A percentile compares a stretch with the other conserved stretches of the same genome.
These are phyloP conservation scores for Thymelicus lineola DNA, from an alignment of 2,888 invertebrate genomes.

Conservation along the genomic window DNA sequence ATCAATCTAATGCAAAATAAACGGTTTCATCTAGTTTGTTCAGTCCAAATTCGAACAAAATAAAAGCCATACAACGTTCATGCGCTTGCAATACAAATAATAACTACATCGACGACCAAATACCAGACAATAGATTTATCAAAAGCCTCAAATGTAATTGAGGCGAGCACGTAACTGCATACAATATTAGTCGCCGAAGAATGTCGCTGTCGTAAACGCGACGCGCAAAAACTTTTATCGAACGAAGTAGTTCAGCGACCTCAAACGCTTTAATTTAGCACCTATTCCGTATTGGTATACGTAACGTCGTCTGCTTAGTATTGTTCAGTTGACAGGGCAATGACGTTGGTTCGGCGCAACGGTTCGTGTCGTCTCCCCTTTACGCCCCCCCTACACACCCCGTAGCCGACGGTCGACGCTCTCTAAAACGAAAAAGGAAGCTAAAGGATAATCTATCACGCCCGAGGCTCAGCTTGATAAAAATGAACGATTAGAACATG, in stretches of 20 bases:
- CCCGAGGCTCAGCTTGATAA: conserved; percentile 80
- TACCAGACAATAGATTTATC: conserved; percentile 4
- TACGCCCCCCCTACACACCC: conserved; percentile 63
- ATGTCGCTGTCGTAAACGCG: conserved; percentile 34
- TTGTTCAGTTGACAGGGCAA: conserved; percentile 84
- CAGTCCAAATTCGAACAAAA: too few relatives aligned
- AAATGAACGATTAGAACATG: conserved; percentile 81
- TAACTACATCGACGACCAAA: background rate
- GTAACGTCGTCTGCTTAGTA: conserved; percentile 81
- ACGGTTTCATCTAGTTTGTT: too few relatives aligned
- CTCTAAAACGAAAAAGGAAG: conserved; percentile 83
- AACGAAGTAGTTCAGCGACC: conserved; percentile 63
- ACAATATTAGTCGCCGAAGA: conserved; percentile 6
- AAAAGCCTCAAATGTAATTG: conserved; percentile 2
- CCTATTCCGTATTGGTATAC: conserved; percentile 71
- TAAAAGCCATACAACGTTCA: too few relatives aligned
- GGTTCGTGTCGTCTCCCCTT: conserved; percentile 53
- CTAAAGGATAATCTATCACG: conserved; percentile 84
- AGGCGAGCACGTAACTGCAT: conserved; percentile 1
- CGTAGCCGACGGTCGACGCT: conserved; percentile 81
- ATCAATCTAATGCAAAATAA: too few relatives aligned
- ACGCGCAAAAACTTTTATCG: conserved; percentile 41
- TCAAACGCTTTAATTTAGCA: conserved; percentile 59
- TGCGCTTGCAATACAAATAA: too few relatives aligned
- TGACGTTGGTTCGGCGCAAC: conserved; percentile 72